A percentile compares a stretch with the other conserved stretches of the same genome.
Evolutionary conservation across 2,888 invertebrate species (phyloP).

Genomic region (Heliconius ethilla): DNA sequence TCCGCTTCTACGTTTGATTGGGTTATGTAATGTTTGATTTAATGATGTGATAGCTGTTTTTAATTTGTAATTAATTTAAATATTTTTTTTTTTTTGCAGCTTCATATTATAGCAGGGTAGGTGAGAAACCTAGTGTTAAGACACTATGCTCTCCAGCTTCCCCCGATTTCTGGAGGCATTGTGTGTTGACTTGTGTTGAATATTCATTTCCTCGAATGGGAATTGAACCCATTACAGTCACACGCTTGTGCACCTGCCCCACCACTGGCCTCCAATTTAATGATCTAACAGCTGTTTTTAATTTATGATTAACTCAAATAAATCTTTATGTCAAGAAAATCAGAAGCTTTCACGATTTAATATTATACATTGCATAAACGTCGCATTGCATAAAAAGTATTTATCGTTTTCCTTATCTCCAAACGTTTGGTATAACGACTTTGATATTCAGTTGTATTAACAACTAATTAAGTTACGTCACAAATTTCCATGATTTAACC

Average conservation of each 20-base stretch:
- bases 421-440: conserved; percentile 19
- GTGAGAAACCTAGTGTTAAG: too few relatives aligned
- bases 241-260: too few relatives aligned
- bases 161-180: too few relatives aligned
- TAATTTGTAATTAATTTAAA: not conserved
- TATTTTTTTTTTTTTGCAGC: not conserved
- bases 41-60: conserved; percentile 40
- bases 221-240: too few relatives aligned
- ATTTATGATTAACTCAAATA: conserved; percentile 8
- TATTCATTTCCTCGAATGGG: too few relatives aligned
- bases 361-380: conserved; percentile 23
- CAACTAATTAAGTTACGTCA: conserved; percentile 22
- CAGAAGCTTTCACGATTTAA: conserved; percentile 16
- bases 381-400: conserved; percentile 24
- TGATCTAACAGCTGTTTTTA: conserved; percentile 38
- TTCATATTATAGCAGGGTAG: too few relatives aligned
- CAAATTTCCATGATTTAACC: conserved; percentile 17
- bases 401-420: conserved; percentile 19
- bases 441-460: conserved; percentile 12
- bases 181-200: too few relatives aligned
- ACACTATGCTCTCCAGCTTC: too few relatives aligned
- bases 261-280: not conserved
- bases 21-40: conserved; percentile 42
- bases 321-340: conserved; percentile 24
- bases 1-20: conserved; percentile 45